Evolutionary conservation across 2,888 invertebrate genomes (phyloP).

Genomic region (Dinocampus coccinellae): DNA sequence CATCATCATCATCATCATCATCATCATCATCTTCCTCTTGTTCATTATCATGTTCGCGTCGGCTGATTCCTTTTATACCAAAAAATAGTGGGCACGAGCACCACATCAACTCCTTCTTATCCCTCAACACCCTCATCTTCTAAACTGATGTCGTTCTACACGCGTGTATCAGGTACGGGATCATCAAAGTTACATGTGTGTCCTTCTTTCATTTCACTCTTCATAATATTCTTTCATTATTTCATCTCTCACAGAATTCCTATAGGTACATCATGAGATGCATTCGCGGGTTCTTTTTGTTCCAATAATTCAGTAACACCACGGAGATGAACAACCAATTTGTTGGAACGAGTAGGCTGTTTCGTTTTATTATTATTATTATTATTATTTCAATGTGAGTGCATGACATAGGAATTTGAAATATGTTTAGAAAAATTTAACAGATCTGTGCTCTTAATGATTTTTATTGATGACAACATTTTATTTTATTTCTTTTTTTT

Average conservation of each 20-base stretch:
- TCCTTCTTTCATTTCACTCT: constrained; percentile 4
- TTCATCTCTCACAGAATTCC: constrained; percentile 3
- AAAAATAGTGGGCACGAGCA: constrained; percentile 26
- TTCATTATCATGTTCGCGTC: constrained; percentile 6
- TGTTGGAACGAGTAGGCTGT: constrained; percentile 22
- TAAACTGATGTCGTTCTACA: background rate
- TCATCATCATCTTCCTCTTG: background rate
- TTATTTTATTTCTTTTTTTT: no score
- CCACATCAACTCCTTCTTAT: constrained; percentile 27
- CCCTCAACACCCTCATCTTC: constrained; percentile 11
- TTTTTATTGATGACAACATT: no score
- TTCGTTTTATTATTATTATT: background rate
- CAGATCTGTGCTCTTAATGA: no score
- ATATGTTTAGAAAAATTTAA: background rate
- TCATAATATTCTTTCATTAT: background rate
- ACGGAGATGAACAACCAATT: constrained; percentile 21
- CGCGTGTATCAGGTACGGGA: background rate
- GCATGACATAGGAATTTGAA: background rate
- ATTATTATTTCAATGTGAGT: background rate
- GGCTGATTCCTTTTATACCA: constrained; percentile 8
- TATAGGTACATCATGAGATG: constrained; percentile 9
- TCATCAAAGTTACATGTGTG: constrained; percentile 6
- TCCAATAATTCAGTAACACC: background rate
- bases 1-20: constrained; percentile 20
- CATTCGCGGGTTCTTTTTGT: constrained; percentile 14